Percentiles rank a stretch among this genome's conserved stretches.
These are phyloP conservation scores for Phortica okadai DNA, from an alignment of 2,888 invertebrate species.

Conservation along the genomic window DNA sequence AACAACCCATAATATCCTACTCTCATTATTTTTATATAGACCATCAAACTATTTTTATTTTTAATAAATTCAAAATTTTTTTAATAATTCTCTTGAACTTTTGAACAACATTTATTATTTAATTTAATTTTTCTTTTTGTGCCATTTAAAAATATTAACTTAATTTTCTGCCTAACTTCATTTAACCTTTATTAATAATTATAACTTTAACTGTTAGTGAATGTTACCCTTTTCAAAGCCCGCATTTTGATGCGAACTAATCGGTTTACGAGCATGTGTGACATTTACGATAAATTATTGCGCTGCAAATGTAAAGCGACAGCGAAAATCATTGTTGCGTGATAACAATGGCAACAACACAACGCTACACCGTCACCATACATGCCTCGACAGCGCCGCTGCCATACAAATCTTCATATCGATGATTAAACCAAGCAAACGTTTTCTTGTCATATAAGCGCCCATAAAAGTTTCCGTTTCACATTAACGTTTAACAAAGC, in stretches of 20 bases:
- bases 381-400: background rate
- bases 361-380: background rate
- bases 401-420: background rate
- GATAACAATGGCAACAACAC: conserved; percentile 1
- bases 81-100: too few relatives aligned
- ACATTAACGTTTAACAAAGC: conserved; percentile 41
- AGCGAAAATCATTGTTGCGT: conserved; percentile 44
- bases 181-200: background rate
- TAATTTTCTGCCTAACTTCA: too few relatives aligned
- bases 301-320: conserved; percentile 41
- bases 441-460: conserved; percentile 4
- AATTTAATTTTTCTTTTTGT: too few relatives aligned
- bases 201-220: background rate
- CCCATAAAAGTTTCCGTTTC: conserved; percentile 63
- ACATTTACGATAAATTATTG: background rate
- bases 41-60: too few relatives aligned
- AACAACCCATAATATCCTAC: too few relatives aligned
- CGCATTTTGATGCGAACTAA: background rate
- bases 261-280: background rate
- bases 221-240: background rate
- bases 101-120: too few relatives aligned
- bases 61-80: too few relatives aligned
- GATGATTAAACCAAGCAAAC: background rate
- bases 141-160: too few relatives aligned
- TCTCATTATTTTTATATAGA: too few relatives aligned